Percentiles rank a stretch among this genome's conserved stretches.
Evolutionary conservation across 1,140 invertebrate species (phyloP).

Genomic region (Pteromalus puparum): DNA sequence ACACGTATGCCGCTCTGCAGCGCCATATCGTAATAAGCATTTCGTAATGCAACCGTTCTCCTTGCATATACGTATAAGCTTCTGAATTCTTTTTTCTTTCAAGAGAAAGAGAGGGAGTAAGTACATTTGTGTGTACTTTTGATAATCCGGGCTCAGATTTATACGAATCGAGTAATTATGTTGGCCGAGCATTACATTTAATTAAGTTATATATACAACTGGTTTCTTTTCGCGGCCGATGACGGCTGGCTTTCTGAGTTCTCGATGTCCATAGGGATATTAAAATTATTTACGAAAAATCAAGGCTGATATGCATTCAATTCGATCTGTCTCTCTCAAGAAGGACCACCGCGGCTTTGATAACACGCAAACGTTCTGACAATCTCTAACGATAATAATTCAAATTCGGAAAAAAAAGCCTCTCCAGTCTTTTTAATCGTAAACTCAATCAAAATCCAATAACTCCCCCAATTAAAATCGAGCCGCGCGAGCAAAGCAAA

Average conservation of each 20-base stretch:
- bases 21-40: background rate
- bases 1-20: background rate
- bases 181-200: background rate
- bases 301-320: background rate
- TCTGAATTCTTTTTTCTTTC: no score
- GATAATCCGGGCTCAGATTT: background rate
- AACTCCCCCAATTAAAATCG: slow-evolving; percentile 23
- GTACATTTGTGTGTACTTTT: background rate
- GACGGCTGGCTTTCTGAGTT: background rate
- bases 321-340: background rate
- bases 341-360: background rate
- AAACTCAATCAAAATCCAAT: slow-evolving; percentile 40
- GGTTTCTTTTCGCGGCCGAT: background rate
- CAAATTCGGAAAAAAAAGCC: background rate
- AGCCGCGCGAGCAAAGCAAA: background rate
- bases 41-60: background rate
- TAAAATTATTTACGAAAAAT: background rate
- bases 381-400: background rate
- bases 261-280: background rate
- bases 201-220: slow-evolving; percentile 5
- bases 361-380: background rate
- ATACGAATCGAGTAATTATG: background rate
- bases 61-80: no score
- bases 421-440: slow-evolving; percentile 7
- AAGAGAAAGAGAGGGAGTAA: background rate